Percentiles rank a stretch among this genome's conserved stretches.
Conservation (phyloP, 2,113 vertebrate genomes). For the Oreochromis aureus region DNA sequence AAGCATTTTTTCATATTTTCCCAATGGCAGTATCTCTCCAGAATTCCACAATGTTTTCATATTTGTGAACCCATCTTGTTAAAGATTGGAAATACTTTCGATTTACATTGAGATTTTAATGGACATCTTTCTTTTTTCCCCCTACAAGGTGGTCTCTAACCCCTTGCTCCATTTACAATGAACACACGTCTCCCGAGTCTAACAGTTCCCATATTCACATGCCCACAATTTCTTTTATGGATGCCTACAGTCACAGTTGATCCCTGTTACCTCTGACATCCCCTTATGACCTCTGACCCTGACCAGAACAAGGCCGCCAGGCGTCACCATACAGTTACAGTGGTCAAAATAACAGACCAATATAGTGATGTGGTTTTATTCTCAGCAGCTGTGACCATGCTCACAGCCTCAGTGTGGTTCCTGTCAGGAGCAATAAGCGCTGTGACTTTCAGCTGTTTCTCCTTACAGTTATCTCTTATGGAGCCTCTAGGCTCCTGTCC, state of each 20-base stretch:
- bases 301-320: conserved; percentile 21
- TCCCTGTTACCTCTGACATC: conserved; percentile 44
- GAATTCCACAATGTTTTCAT: not conserved
- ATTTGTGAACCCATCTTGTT: not conserved
- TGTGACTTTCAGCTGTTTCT: conserved; percentile 3
- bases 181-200: not conserved
- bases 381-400: conserved; percentile 49
- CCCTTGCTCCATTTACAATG: not conserved
- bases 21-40: not conserved
- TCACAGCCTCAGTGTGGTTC: conserved; percentile 62
- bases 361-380: conserved; percentile 33
- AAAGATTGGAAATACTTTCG: not conserved
- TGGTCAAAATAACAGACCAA: conserved; percentile 32
- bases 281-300: conserved; percentile 15
- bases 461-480: conserved; percentile 27
- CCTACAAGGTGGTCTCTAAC: not conserved
- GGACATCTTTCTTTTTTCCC: not conserved
- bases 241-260: conserved; percentile 46
- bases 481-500: conserved; percentile 38
- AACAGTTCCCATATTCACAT: not conserved
- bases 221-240: not conserved
- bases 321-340: conserved; percentile 5
- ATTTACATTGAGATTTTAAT: not conserved
- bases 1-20: not conserved
- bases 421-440: conserved; percentile 69